Percentiles rank a stretch among this genome's conserved stretches.
Conservation (phyloP, 2,113 vertebrate genomes). For the Ailuropoda melanoleuca region DNA sequence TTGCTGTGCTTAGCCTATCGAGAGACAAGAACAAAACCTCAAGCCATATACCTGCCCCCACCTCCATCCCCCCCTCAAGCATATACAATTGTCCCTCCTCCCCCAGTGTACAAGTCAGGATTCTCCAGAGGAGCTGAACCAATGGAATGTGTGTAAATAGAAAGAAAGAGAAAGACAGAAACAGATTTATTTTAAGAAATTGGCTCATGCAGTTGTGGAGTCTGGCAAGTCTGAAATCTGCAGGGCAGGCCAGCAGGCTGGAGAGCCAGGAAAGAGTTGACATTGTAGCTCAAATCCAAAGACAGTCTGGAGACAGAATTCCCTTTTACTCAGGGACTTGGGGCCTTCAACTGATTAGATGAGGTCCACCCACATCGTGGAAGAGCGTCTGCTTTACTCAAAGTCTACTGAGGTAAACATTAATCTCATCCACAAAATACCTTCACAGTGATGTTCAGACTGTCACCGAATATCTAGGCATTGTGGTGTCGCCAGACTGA, state of each 20-base stretch:
- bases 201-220: too few species aligned
- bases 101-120: background rate
- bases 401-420: background rate
- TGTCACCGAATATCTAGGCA: background rate
- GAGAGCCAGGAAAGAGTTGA: background rate
- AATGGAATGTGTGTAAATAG: background rate
- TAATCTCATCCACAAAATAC: background rate
- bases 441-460: background rate
- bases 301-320: background rate
- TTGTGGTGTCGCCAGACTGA: background rate
- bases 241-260: background rate
- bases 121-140: background rate
- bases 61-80: background rate
- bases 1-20: background rate
- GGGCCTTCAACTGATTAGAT: background rate
- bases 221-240: background rate
- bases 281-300: background rate
- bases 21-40: background rate
- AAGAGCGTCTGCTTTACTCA: background rate
- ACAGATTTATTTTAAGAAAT: background rate
- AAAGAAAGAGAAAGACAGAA: rapidly evolving
- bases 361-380: background rate
- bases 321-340: background rate
- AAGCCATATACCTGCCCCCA: background rate
- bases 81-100: too few species aligned